Base-by-base conservation (phyloP, 2,113 vertebrate genomes). In the Mustelus asterias region DNA sequence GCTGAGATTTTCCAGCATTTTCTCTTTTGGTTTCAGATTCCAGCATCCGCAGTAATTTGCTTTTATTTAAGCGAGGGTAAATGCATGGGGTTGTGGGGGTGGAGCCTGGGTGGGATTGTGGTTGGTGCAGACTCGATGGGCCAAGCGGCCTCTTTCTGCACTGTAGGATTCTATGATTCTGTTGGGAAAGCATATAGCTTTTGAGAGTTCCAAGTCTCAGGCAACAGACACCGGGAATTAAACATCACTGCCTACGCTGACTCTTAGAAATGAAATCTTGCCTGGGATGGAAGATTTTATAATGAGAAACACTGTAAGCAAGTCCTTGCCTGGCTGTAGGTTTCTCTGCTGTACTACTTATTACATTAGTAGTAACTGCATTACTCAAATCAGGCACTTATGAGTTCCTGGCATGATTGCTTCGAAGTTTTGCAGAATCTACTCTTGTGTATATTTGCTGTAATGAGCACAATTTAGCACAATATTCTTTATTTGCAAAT, bases 401-500 rank as follows among this genome's bases (percentile, higher is more conserved):
- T 72, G 65, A 95, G 69, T 48, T 67, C 44, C 67, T 72, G 41
- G 41, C 41, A 44, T 94, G 37, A 94, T 94, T 94, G 37, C 63
- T 94, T 41, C 41, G 29, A 41, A 70, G 67, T 72, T 95, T 72
- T 54, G 24, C 93, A 70, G 22, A 72, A 24, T 48, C n/a, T 37
- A 44, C n/a, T 7, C 93, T 48, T 48, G 37, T 95, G 93, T 48
- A 48, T 95, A 72, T 70, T 72, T 72, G 93, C 67, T 72, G 67
- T 54, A 69, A 95, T 72, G 65, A 95, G 44, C 37, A 13, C 14
- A 70, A 24, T 29, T 37, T 9, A 29, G 93, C 18, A n/a, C 63
- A 70, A 95, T 95, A 95, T 95, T 54, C 69, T 95, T 76, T 54
- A 95, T 76, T 70, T 95, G 44, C 65, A 72, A 41, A 72, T 48